A percentile compares a stretch with the other conserved stretches of the same genome.
phyloP scores from a whole-genome alignment of 2,888 invertebrate species.

The Dusona sp. region DNA sequence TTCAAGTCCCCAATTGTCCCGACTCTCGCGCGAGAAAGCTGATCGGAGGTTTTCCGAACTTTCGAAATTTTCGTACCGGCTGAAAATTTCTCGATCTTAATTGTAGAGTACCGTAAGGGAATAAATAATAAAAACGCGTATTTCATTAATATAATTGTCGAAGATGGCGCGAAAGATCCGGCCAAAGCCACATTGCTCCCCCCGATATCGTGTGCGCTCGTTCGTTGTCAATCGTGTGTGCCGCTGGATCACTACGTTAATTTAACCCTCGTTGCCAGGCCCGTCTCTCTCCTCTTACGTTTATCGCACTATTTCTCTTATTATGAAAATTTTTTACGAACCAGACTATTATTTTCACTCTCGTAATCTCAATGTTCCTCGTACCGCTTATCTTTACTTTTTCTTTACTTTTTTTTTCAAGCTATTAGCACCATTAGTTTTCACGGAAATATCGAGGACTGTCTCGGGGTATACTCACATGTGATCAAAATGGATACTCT shows the following conservation, averaged over 20 bases:
- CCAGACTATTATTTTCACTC: constrained; percentile 71
- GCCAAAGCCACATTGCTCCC: constrained; percentile 77
- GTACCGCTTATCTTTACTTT: constrained; percentile 32
- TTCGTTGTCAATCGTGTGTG: constrained; percentile 69
- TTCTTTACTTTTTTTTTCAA: constrained; percentile 68
- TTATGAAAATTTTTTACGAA: constrained; percentile 60
- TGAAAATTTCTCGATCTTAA: neutral
- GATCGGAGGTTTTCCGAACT: neutral
- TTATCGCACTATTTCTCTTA: constrained; percentile 54
- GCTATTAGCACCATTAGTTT: constrained; percentile 77
- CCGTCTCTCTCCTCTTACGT: neutral
- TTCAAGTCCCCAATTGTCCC: neutral
- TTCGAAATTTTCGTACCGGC: constrained; percentile 37
- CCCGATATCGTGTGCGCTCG: constrained; percentile 30
- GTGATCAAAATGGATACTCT: constrained; percentile 95
- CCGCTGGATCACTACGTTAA: constrained; percentile 75
- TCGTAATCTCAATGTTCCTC: constrained; percentile 69
- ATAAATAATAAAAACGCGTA: constrained; percentile 34
- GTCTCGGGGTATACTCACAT: constrained; percentile 90
- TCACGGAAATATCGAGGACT: constrained; percentile 79
- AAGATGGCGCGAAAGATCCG: constrained; percentile 86
- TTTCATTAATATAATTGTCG: constrained; percentile 76
- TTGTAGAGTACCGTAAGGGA: neutral
- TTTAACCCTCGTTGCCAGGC: constrained; percentile 43
- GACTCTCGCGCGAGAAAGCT: constrained; percentile 24